phyloP scores from a whole-genome alignment of 2,113 vertebrate genomes.

The Illadopsis cleaveri region DNA sequence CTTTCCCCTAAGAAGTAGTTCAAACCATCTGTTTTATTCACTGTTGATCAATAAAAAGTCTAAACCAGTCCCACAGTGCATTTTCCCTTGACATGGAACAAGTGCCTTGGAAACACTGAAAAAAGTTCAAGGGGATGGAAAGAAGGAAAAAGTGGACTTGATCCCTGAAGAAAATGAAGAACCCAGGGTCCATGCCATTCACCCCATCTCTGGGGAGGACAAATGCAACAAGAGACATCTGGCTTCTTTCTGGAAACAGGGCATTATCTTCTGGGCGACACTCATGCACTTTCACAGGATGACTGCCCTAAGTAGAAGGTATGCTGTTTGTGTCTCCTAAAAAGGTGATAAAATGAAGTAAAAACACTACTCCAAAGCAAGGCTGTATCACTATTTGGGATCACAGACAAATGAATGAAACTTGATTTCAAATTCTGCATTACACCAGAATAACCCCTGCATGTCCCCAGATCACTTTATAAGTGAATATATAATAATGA shows the following conservation, averaged over 20 bases:
- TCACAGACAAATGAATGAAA: neutral
- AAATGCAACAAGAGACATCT: neutral
- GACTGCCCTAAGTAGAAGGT: neutral
- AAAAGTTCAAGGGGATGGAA: neutral
- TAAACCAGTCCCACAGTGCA: neutral
- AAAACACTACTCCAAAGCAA: neutral
- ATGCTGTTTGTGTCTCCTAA: neutral
- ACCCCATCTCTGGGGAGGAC: neutral
- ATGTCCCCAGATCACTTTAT: neutral
- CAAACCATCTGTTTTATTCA: neutral
- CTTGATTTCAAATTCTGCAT: neutral
- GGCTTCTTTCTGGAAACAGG: neutral
- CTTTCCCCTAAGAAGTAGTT: neutral
- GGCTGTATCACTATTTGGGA: neutral
- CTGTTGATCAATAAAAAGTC: neutral
- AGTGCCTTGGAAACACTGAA: neutral
- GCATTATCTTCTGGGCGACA: neutral
- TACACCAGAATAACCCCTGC: neutral
- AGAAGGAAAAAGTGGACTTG: neutral
- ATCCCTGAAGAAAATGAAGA: neutral
- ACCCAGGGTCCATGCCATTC: neutral
- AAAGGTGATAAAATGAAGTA: neutral
- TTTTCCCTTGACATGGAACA: neutral
- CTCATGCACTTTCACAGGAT: neutral
- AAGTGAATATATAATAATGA: neutral